Evolutionary conservation across 2,113 vertebrate genomes (phyloP).

Genomic region (Zonotrichia leucophrys): DNA sequence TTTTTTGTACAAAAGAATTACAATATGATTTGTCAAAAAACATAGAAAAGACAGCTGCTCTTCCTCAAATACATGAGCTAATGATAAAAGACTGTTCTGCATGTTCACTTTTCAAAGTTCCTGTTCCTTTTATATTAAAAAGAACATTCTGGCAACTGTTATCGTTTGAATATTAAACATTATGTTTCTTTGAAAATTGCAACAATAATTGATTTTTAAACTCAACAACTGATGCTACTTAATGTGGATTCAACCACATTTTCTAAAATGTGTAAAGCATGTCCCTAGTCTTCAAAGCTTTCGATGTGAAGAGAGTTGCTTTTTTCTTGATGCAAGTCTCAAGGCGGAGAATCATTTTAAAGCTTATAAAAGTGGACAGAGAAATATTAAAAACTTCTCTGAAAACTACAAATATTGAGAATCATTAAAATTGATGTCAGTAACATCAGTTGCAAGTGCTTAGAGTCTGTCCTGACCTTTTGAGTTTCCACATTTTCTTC

Average conservation of each 20-base stretch:
- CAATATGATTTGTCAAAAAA: slow-evolving; percentile 90
- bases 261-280: slow-evolving; percentile 64
- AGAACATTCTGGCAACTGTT: slow-evolving; percentile 79
- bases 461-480: slow-evolving; percentile 73
- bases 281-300: slow-evolving; percentile 77
- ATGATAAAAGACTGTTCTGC: slow-evolving; percentile 83
- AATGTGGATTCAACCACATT: slow-evolving; percentile 62
- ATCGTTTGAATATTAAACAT: slow-evolving; percentile 75
- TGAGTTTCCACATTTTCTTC: slow-evolving; percentile 74
- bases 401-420: slow-evolving; percentile 78
- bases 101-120: slow-evolving; percentile 76
- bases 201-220: slow-evolving; percentile 68
- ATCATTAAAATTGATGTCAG: slow-evolving; percentile 80
- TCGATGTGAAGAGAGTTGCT: slow-evolving; percentile 76
- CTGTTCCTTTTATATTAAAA: slow-evolving; percentile 77
- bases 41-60: slow-evolving; percentile 89
- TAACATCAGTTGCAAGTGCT: slow-evolving; percentile 77
- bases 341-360: slow-evolving; percentile 82
- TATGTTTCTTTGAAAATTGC: slow-evolving; percentile 75
- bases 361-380: slow-evolving; percentile 83
- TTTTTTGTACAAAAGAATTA: slow-evolving; percentile 89
- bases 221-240: slow-evolving; percentile 77
- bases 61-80: slow-evolving; percentile 84
- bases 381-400: slow-evolving; percentile 81
- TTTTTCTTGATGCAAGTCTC: slow-evolving; percentile 77